phyloP scores from a whole-genome alignment of 1,140 invertebrate species.

The Cotesia vestalis region DNA sequence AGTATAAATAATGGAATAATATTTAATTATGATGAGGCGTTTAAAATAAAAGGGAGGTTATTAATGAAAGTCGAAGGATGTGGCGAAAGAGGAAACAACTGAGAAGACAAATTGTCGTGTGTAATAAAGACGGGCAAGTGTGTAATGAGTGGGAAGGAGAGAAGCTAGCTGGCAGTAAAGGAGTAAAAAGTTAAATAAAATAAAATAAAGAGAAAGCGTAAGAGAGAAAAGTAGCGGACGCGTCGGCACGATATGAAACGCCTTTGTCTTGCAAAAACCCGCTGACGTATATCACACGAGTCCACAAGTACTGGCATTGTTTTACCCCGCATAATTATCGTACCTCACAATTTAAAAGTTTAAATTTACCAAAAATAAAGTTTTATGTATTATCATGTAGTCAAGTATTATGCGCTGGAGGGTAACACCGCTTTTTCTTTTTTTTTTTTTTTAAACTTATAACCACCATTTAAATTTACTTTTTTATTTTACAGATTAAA shows the following conservation, averaged over 20 bases:
- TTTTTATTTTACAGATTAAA: conserved; percentile 15
- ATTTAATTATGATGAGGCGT: neutral
- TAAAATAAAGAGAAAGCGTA: neutral
- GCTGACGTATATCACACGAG: conserved; percentile 58
- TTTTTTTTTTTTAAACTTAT: neutral
- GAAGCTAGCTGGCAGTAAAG: neutral
- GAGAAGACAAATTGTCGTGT: conserved; percentile 27
- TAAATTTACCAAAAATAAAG: conserved; percentile 65
- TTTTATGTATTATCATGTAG: conserved; percentile 64
- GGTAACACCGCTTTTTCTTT: conserved; percentile 1
- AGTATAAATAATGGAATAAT: neutral
- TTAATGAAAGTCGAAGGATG: conserved; percentile 15
- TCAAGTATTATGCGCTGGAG: conserved; percentile 4
- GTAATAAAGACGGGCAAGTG: conserved; percentile 7
- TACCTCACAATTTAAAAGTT: conserved; percentile 65
- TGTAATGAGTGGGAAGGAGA: neutral
- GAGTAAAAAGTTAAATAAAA: conserved; percentile 3
- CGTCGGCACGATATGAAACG: conserved; percentile 54
- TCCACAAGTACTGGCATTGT: conserved; percentile 61
- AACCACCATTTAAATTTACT: neutral
- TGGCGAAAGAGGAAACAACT: conserved; percentile 18
- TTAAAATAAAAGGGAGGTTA: neutral
- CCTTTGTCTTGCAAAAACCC: conserved; percentile 60
- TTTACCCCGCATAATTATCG: conserved; percentile 65
- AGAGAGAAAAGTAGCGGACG: conserved; percentile 25